Conservation (phyloP, 1,140 invertebrate genomes). For the Drosophila ficusphila region DNA sequence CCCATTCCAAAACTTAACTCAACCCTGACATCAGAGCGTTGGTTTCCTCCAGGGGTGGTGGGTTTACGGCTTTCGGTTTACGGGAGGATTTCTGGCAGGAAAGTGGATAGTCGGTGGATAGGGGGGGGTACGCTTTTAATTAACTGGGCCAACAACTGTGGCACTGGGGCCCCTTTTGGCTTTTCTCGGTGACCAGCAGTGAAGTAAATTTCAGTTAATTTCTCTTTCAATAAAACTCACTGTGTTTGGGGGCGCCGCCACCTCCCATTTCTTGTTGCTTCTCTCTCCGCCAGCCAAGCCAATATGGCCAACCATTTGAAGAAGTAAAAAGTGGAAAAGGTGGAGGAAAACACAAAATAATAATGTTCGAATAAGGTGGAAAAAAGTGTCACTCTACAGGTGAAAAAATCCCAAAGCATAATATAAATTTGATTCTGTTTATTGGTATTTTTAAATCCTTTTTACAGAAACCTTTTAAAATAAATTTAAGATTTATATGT, state of each 20-base stretch:
- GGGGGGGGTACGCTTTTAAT: conserved; percentile 54
- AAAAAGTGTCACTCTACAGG: background rate
- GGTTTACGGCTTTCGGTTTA: background rate
- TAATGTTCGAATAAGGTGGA: conserved; percentile 12
- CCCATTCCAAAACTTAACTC: background rate
- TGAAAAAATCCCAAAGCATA: no score
- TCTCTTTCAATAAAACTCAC: conserved; percentile 74
- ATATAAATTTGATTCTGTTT: no score
- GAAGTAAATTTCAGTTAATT: conserved; percentile 76
- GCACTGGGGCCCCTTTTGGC: conserved; percentile 26
- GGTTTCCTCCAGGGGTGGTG: background rate
- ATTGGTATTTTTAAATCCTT: no score
- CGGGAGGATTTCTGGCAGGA: background rate
- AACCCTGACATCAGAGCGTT: conserved; percentile 19
- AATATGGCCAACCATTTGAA: conserved; percentile 37
- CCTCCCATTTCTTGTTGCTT: conserved; percentile 3
- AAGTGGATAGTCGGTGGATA: background rate
- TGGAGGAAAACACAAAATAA: conserved; percentile 2
- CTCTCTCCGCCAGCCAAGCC: no score
- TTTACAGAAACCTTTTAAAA: no score
- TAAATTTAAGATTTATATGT: no score
- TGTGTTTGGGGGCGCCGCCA: conserved; percentile 5
- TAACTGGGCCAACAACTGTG: conserved; percentile 75
- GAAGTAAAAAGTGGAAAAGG: background rate
- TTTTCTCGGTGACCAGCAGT: conserved; percentile 36